phyloP scores from a whole-genome alignment of 92 coral and sea anemone species.

The Ricordea florida region DNA sequence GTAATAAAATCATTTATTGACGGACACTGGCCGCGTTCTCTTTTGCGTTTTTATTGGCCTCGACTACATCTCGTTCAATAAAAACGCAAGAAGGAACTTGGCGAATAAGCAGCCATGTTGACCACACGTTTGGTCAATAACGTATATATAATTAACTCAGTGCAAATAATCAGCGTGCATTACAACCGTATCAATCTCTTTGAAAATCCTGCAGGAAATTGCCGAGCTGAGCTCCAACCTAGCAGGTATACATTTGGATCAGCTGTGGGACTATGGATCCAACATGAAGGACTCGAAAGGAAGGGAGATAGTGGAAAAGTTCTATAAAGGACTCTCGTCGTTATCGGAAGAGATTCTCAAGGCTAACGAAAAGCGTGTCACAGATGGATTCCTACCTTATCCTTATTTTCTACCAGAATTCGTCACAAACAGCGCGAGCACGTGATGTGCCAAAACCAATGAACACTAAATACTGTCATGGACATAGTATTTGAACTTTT shows the following conservation, averaged over 20 bases:
- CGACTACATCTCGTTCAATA: too few relatives aligned
- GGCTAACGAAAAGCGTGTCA: slow-evolving; percentile 74
- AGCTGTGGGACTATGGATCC: slow-evolving; percentile 80
- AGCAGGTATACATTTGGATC: slow-evolving; percentile 90
- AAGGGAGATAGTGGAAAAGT: slow-evolving; percentile 48
- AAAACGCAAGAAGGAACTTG: too few relatives aligned
- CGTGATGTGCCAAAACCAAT: slow-evolving; percentile 24
- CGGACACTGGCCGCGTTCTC: too few relatives aligned
- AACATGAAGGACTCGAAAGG: slow-evolving; percentile 84
- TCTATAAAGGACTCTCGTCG: slow-evolving; percentile 55
- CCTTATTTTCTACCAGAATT: slow-evolving; percentile 89
- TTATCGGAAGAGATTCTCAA: slow-evolving; percentile 60
- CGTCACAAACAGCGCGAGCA: slow-evolving; percentile 88
- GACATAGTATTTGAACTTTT: too few relatives aligned
- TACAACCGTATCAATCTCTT: not conserved
- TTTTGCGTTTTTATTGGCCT: too few relatives aligned
- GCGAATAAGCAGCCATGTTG: too few relatives aligned
- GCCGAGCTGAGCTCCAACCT: slow-evolving; percentile 89
- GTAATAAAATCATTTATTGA: too few relatives aligned
- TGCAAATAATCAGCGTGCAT: too few relatives aligned
- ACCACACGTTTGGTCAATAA: too few relatives aligned
- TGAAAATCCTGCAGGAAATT: slow-evolving; percentile 68
- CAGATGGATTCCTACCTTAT: slow-evolving; percentile 79
- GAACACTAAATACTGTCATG: not conserved
- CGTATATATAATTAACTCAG: too few relatives aligned